phyloP scores from a whole-genome alignment of 2,113 vertebrate species.

The Ursus arctos region DNA sequence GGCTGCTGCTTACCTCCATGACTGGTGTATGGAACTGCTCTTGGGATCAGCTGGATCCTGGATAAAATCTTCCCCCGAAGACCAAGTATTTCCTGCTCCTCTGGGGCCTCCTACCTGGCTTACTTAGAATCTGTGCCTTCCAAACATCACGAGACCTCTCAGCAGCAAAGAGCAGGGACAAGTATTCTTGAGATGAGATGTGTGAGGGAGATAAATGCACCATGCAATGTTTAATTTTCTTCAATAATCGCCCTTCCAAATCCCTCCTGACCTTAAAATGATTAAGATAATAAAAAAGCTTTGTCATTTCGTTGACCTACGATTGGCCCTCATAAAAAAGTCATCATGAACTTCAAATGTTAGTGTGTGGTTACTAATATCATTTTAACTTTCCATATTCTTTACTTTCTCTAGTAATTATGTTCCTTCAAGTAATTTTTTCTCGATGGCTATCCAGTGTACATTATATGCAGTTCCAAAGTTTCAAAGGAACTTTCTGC shows the following conservation, averaged over 20 bases:
- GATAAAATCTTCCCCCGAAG: neutral
- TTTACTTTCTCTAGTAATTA: conserved; percentile 62
- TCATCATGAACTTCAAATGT: conserved; percentile 70
- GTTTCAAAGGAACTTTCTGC: conserved; percentile 57
- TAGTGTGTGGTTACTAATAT: conserved; percentile 60
- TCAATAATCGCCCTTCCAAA: conserved; percentile 48
- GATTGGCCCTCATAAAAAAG: conserved; percentile 60
- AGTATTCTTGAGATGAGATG: conserved; percentile 18
- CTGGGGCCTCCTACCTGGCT: neutral
- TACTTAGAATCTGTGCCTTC: neutral
- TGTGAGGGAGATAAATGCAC: conserved; percentile 18
- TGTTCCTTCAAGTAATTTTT: conserved; percentile 45
- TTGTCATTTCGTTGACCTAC: conserved; percentile 60
- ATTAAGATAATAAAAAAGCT: conserved; percentile 62
- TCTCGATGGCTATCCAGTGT: neutral
- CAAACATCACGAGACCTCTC: neutral
- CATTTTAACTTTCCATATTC: conserved; percentile 60
- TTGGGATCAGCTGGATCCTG: neutral
- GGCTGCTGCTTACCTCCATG: neutral
- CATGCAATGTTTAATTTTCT: conserved; percentile 52
- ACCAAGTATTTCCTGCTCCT: neutral
- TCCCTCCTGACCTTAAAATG: conserved; percentile 45
- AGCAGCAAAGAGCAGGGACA: conserved; percentile 4
- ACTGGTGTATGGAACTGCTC: neutral
- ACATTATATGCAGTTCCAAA: conserved; percentile 20